Conservation (phyloP, 2,888 invertebrate genomes). For the Lapara coniferarum region DNA sequence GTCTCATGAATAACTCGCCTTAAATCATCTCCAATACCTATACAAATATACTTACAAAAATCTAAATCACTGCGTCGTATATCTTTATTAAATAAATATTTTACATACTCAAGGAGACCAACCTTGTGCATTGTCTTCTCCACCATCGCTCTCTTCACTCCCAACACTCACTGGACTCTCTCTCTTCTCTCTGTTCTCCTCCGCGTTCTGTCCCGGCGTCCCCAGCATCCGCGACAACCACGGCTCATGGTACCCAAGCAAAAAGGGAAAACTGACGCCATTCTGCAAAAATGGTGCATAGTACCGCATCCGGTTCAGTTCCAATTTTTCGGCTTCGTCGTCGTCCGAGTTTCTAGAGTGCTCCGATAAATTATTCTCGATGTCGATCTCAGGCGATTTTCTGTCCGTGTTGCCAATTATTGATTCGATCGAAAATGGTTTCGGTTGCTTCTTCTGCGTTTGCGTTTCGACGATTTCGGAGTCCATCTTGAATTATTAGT, state of each 20-base stretch:
- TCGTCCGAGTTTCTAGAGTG: slow-evolving; percentile 74
- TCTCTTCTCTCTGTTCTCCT: slow-evolving; percentile 64
- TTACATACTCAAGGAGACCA: slow-evolving; percentile 18
- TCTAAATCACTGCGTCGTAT: no score
- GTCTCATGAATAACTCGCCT: no score
- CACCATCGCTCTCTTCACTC: slow-evolving; percentile 76
- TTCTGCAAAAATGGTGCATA: slow-evolving; percentile 77
- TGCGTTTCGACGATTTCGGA: slow-evolving; percentile 65
- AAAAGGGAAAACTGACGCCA: slow-evolving; percentile 73
- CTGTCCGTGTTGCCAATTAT: slow-evolving; percentile 75
- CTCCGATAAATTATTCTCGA: slow-evolving; percentile 73
- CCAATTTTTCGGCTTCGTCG: slow-evolving; percentile 64
- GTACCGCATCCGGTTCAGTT: slow-evolving; percentile 74
- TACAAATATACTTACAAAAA: no score
- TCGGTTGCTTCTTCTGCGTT: slow-evolving; percentile 76
- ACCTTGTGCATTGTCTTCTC: slow-evolving; percentile 75
- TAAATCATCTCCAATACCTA: no score
- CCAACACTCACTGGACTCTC: slow-evolving; percentile 79
- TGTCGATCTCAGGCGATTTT: slow-evolving; percentile 78
- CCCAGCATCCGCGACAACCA: slow-evolving; percentile 72
- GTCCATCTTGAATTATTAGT: slow-evolving; percentile 51
- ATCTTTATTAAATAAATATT: not conserved
- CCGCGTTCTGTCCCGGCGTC: slow-evolving; percentile 49
- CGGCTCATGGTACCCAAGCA: slow-evolving; percentile 76
- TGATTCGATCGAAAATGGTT: slow-evolving; percentile 86